Percentiles rank a stretch among this genome's conserved stretches.
These are phyloP conservation scores for Cenopis cana DNA, from an alignment of 2,888 invertebrate species.

Conservation along the genomic window DNA sequence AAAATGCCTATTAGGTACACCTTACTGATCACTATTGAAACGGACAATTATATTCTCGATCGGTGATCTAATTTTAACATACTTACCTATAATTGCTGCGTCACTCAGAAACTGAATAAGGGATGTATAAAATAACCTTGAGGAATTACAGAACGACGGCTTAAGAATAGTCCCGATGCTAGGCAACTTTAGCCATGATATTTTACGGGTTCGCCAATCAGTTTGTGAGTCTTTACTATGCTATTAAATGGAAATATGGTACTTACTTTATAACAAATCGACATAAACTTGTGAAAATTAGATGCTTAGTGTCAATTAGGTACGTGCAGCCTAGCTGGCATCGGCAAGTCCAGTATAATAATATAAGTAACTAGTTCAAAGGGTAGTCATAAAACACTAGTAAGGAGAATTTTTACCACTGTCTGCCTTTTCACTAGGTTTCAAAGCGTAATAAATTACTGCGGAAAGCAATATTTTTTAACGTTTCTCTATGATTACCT, in stretches of 20 bases:
- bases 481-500: not conserved
- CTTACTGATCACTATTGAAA: not conserved
- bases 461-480: not conserved
- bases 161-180: not conserved
- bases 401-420: conserved; percentile 10
- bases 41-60: not conserved
- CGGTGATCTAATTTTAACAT: not conserved
- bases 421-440: conserved; percentile 8
- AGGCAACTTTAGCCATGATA: not conserved
- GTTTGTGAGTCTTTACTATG: not conserved
- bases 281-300: conserved; percentile 26
- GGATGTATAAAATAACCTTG: too few relatives aligned
- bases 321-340: not conserved
- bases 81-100: not conserved
- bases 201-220: not conserved
- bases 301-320: conserved; percentile 4
- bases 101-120: not conserved
- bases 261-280: not conserved
- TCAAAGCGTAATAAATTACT: conserved; percentile 9
- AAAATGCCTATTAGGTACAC: not conserved
- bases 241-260: not conserved
- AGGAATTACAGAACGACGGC: too few relatives aligned
- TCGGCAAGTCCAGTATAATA: conserved; percentile 1
- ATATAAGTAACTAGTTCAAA: not conserved
- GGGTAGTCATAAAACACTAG: conserved; percentile 3